Base-by-base conservation (phyloP, 2,797 vertebrate genomes). In the Helostoma temminkii region DNA sequence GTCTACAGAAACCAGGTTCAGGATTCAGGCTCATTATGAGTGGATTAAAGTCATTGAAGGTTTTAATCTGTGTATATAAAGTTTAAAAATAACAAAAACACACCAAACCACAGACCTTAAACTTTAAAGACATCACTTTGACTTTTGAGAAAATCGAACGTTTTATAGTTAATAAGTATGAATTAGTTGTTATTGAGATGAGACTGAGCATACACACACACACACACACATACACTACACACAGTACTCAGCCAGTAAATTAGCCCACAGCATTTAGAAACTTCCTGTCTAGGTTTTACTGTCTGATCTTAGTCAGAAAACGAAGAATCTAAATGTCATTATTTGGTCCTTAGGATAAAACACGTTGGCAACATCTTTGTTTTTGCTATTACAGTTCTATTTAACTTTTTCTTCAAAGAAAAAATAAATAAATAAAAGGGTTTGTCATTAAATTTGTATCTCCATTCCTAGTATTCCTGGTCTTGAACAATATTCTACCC, bases 261-360 rank as follows among this genome's bases (percentile, higher is more conserved):
- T 81, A 87, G 70, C 76, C 77, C 74, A 68, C 70, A 75, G 10
- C 36, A 61, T 89, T 93, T 78, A 66, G 88, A 88, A 89, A 93
- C 74, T 74, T 87, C 76, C 80, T 73, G 56, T 43, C 63, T 46
- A 2, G 10, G 52, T 21, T 0, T 61, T 32, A 7, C 34, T 22
- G 43, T 14, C 50, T 58, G 39, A 42, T 36, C 43, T 49, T 68
- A 37, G 11, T 42, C 37, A 65, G 9, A 34, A 74, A 32, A 24
- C 21, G 21, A 47, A 58, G 16, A 24, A 52, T 49, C n/a, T 54
- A 11, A 57, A 37, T 5, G 18, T 36, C n/a, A 3, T 26, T 48
- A 10, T 53, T 63, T 52, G 8, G 52, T 63, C 25, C 47, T 58
- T 16, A 49, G 46, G 15, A 41, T 19, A 30, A 68, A 53, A 22